phyloP scores from a whole-genome alignment of 1,140 invertebrate species.

The Bombus impatiens region DNA sequence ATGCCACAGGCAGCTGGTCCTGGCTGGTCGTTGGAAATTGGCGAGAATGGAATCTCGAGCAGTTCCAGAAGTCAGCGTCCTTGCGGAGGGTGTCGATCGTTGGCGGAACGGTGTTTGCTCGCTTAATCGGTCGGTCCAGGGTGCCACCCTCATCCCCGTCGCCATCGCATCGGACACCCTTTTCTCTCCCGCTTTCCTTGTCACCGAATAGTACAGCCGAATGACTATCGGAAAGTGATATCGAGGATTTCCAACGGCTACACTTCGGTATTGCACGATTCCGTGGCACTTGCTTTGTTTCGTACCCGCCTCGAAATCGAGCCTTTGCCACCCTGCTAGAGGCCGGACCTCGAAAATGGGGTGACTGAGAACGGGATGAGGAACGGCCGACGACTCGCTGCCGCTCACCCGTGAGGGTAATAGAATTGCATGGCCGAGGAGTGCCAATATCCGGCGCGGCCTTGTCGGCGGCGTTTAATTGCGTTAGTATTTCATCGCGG shows the following conservation, averaged over 20 bases:
- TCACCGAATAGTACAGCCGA: constrained; percentile 36
- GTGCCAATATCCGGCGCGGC: constrained; percentile 77
- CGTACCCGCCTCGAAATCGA: constrained; percentile 45
- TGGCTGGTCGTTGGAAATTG: constrained; percentile 61
- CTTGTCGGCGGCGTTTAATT: constrained; percentile 78
- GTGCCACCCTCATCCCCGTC: not conserved
- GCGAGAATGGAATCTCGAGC: constrained; percentile 69
- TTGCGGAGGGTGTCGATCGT: constrained; percentile 63
- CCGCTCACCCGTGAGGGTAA: constrained; percentile 70
- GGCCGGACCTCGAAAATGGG: constrained; percentile 24
- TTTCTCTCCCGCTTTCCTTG: constrained; percentile 33
- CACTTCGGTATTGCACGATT: constrained; percentile 70
- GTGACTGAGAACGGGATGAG: constrained; percentile 49
- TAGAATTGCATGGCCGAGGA: constrained; percentile 76
- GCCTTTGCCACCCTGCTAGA: constrained; percentile 4
- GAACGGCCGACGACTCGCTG: constrained; percentile 48
- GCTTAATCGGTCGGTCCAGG: constrained; percentile 59
- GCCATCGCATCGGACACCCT: constrained; percentile 18
- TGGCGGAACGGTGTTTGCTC: constrained; percentile 54
- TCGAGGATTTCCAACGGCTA: constrained; percentile 68
- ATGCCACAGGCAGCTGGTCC: constrained; percentile 54
- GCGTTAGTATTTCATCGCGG: constrained; percentile 78
- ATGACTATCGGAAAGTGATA: constrained; percentile 75
- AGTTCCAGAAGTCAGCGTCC: constrained; percentile 64
- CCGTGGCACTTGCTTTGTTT: constrained; percentile 76